A percentile compares a stretch with the other conserved stretches of the same genome.
Evolutionary conservation across 2,888 invertebrate genomes (phyloP).

Genomic region (Lottia scabra): DNA sequence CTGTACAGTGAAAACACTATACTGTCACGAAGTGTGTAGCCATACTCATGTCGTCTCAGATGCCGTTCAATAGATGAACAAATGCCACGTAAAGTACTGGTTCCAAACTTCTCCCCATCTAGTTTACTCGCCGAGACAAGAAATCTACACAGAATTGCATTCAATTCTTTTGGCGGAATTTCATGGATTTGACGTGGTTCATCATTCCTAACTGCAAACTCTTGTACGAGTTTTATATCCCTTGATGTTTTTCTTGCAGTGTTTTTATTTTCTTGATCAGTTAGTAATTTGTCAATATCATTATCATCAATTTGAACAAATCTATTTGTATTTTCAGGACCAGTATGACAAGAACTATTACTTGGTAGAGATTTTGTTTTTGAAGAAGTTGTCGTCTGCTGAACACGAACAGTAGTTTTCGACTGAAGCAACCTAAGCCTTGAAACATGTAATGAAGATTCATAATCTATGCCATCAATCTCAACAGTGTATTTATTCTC

Average conservation of each 20-base stretch:
- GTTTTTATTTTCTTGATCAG: neutral
- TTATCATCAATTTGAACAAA: too few relatives aligned
- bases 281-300: neutral
- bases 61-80: slow-evolving; percentile 5
- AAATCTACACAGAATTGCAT: neutral
- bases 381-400: too few relatives aligned
- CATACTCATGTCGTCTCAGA: slow-evolving; percentile 1
- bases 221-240: neutral
- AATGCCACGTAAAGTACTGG: neutral
- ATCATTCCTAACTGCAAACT: neutral
- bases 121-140: neutral
- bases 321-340: neutral
- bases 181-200: neutral
- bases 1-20: slow-evolving; percentile 6
- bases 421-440: too few relatives aligned
- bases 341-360: too few relatives aligned
- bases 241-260: neutral
- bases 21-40: neutral
- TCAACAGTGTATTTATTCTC: too few relatives aligned
- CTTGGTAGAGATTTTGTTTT: too few relatives aligned
- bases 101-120: slow-evolving; percentile 1
- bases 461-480: too few relatives aligned
- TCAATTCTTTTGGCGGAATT: slow-evolving; percentile 8
- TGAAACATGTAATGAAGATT: too few relatives aligned
- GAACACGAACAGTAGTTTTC: too few relatives aligned